These are phyloP conservation scores for Oreotrochilus melanogaster DNA, from an alignment of 2,113 vertebrate species.

Conservation along the genomic window DNA sequence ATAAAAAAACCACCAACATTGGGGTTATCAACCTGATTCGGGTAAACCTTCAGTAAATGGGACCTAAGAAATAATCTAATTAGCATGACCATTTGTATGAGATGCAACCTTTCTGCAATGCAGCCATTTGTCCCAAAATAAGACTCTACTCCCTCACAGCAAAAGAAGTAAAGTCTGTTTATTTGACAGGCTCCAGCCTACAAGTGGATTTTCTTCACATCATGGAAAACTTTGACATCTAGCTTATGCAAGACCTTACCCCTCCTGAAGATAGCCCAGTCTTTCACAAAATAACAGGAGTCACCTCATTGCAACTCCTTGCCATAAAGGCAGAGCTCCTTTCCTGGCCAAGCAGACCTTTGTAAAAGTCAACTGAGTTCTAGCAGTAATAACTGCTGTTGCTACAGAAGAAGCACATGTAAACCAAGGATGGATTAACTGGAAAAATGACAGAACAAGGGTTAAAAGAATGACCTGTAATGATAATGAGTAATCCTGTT, in stretches of 20 bases:
- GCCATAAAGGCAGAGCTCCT: neutral
- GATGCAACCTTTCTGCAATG: neutral
- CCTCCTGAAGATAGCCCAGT: neutral
- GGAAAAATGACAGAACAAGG: neutral
- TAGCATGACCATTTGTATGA: neutral
- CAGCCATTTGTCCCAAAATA: neutral
- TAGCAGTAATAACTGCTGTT: neutral
- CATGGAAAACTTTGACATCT: too few species aligned
- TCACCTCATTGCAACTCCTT: neutral
- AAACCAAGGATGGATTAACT: neutral
- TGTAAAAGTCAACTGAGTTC: neutral
- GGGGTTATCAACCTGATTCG: neutral
- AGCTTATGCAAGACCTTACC: too few species aligned
- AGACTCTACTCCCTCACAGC: neutral
- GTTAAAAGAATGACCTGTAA: neutral
- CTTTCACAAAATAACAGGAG: neutral
- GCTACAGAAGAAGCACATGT: neutral
- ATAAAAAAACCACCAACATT: neutral
- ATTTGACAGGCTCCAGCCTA: neutral
- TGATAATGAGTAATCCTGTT: neutral
- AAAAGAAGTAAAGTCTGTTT: neutral
- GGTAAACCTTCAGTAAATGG: neutral
- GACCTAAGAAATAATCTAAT: neutral
- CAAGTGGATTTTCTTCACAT: neutral
- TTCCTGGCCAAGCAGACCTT: neutral